phyloP scores from a whole-genome alignment of 2,113 vertebrate genomes.

The Poeciliopsis occidentalis region DNA sequence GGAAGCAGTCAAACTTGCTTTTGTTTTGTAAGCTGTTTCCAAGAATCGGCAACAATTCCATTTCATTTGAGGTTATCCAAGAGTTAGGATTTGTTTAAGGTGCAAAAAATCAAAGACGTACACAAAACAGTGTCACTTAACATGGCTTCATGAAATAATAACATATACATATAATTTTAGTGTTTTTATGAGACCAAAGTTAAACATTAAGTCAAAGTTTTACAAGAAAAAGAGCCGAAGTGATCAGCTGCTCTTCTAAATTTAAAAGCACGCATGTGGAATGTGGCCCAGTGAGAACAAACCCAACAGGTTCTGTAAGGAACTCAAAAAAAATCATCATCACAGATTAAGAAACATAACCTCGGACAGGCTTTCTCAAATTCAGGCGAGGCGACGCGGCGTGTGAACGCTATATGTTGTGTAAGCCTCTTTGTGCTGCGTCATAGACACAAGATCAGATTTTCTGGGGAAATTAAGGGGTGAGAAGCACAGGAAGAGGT shows the following conservation, averaged over 20 bases:
- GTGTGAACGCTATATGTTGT: constrained; percentile 12
- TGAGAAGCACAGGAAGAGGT: constrained; percentile 12
- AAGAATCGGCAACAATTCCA: neutral
- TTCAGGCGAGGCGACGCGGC: constrained; percentile 39
- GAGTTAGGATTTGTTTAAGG: neutral
- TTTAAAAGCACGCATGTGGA: neutral
- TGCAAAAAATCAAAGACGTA: neutral
- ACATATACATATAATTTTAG: too few relatives aligned
- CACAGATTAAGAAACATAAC: neutral
- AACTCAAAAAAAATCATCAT: neutral
- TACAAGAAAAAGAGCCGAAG: constrained; percentile 6
- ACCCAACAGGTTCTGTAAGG: neutral
- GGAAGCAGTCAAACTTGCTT: neutral
- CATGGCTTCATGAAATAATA: neutral
- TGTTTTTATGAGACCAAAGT: neutral
- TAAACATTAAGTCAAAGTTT: neutral
- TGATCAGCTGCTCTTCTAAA: neutral
- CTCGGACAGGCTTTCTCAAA: constrained; percentile 33
- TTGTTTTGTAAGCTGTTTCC: neutral
- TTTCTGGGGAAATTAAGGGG: constrained; percentile 69
- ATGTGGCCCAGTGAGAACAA: neutral
- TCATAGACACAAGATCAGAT: constrained; percentile 67
- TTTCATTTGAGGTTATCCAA: neutral
- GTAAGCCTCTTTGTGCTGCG: constrained; percentile 65
- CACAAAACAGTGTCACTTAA: neutral